These are phyloP conservation scores for Bucorvus abyssinicus DNA, from an alignment of 2,797 vertebrate species.

Conservation along the genomic window DNA sequence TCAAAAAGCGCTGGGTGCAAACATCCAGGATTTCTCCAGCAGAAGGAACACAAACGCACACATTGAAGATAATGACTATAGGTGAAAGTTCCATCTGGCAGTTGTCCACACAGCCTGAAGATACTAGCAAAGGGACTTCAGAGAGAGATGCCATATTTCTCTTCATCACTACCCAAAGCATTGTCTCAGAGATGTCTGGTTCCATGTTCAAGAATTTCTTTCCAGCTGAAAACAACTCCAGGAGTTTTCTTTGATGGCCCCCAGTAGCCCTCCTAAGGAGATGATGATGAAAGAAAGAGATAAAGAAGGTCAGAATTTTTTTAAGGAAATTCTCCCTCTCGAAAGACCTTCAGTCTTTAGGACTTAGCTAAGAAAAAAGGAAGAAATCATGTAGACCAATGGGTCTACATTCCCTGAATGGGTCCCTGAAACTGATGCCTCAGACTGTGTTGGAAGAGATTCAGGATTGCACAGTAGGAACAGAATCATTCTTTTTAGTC, in stretches of 20 bases:
- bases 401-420: not conserved
- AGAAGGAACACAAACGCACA: not conserved
- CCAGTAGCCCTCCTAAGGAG: slow-evolving; percentile 53
- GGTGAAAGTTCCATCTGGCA: slow-evolving; percentile 63
- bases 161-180: slow-evolving; percentile 20
- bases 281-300: slow-evolving; percentile 47
- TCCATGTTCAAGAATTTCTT: slow-evolving; percentile 63
- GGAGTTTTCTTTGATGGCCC: slow-evolving; percentile 62
- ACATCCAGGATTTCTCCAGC: slow-evolving; percentile 32
- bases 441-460: not conserved
- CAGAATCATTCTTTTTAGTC: not conserved
- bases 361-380: slow-evolving; percentile 5
- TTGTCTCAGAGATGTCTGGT: slow-evolving; percentile 45
- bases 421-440: not conserved
- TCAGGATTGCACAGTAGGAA: not conserved
- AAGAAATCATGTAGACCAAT: not conserved
- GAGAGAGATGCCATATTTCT: slow-evolving; percentile 48
- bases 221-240: slow-evolving; percentile 60
- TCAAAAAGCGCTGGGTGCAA: slow-evolving; percentile 6
- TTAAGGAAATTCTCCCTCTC: not conserved
- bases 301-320: slow-evolving; percentile 23
- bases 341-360: slow-evolving; percentile 18
- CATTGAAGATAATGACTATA: slow-evolving; percentile 40
- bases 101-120: slow-evolving; percentile 66
- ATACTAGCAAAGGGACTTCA: slow-evolving; percentile 38